Percentiles rank a stretch among this genome's conserved stretches.
Conservation (phyloP, 2,888 invertebrate genomes). For the Gnatocerus cornutus region DNA sequence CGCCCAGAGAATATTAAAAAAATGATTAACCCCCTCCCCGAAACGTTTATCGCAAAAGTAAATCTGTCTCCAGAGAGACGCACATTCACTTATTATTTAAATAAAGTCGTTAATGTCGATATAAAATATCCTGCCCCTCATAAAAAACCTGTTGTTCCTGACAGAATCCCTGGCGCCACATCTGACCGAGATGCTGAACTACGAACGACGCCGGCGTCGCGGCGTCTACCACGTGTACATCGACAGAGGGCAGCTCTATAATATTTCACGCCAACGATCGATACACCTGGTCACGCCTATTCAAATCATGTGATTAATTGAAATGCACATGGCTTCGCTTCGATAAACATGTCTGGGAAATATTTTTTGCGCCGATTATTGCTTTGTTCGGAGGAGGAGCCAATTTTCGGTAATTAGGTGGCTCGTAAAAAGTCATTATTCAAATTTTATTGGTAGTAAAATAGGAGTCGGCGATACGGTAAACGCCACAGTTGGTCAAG, state of each 20-base stretch:
- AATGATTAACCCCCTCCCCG: too few relatives aligned
- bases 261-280: constrained; percentile 57
- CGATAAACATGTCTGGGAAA: background rate
- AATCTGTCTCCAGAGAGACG: background rate
- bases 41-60: background rate
- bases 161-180: constrained; percentile 53
- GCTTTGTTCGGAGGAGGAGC: background rate
- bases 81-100: constrained; percentile 25
- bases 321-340: constrained; percentile 39
- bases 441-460: background rate
- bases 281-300: constrained; percentile 62
- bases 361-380: too few relatives aligned
- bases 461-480: background rate
- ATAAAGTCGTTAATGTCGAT: constrained; percentile 33
- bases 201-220: constrained; percentile 50
- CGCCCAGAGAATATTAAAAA: too few relatives aligned
- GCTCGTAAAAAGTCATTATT: background rate
- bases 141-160: constrained; percentile 35
- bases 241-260: constrained; percentile 60
- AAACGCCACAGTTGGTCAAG: background rate
- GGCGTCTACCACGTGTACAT: constrained; percentile 46
- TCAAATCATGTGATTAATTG: constrained; percentile 55
- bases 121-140: constrained; percentile 21
- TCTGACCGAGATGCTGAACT: constrained; percentile 54
- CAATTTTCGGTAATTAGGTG: constrained; percentile 9